A percentile compares a stretch with the other conserved stretches of the same genome.
Evolutionary conservation across 2,888 invertebrate genomes (phyloP).

Genomic region (Drosophila neotestacea): DNA sequence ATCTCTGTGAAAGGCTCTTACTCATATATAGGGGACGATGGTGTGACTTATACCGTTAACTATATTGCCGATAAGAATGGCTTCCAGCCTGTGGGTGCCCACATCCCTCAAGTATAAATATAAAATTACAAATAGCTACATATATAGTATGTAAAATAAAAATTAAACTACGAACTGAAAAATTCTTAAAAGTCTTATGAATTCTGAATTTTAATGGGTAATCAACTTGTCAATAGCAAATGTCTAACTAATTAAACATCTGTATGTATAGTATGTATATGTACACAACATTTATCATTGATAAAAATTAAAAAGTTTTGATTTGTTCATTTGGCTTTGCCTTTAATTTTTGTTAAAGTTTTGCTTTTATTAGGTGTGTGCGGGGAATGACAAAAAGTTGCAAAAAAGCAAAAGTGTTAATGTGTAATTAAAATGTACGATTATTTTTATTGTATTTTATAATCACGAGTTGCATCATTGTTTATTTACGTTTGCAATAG

Average conservation of each 20-base stretch:
- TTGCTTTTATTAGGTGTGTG: slow-evolving; percentile 4
- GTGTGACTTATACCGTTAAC: not conserved
- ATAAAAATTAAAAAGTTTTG: not conserved
- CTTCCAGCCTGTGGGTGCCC: slow-evolving; percentile 7
- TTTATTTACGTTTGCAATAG: slow-evolving; percentile 3
- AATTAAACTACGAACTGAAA: not conserved
- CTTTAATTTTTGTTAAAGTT: slow-evolving; percentile 2
- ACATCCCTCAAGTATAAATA: not conserved
- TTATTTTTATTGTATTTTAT: slow-evolving; percentile 19
- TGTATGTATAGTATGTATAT: not conserved
- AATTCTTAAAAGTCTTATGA: not conserved
- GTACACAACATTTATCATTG: not conserved
- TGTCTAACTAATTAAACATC: not conserved
- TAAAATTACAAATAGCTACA: too few relatives aligned
- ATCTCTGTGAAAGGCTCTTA: not conserved
- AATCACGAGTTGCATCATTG: slow-evolving; percentile 7
- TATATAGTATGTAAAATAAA: too few relatives aligned
- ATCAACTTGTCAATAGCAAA: not conserved
- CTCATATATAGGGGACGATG: not conserved
- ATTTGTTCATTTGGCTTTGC: not conserved
- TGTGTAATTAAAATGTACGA: slow-evolving; percentile 11
- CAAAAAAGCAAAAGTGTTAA: slow-evolving; percentile 9
- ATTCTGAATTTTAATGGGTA: not conserved
- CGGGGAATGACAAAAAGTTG: slow-evolving; percentile 5
- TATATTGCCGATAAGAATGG: slow-evolving; percentile 14